Conservation (phyloP, 2,113 vertebrate genomes). For the Monarcha castaneiventris region DNA sequence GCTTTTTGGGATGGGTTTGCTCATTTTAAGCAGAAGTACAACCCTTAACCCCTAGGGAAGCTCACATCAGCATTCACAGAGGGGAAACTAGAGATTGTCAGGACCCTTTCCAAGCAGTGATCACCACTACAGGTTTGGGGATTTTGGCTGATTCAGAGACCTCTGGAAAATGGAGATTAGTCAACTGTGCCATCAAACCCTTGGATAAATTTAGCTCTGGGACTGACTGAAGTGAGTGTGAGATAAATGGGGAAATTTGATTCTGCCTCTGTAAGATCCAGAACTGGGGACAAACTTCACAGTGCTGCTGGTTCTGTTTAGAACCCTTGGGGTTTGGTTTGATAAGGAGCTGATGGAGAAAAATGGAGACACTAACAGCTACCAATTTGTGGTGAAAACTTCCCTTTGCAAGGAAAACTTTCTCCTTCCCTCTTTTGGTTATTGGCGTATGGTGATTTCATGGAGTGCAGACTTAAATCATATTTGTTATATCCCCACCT, state of each 20-base stretch:
- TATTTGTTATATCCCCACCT: accelerated
- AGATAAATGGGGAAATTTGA: not conserved
- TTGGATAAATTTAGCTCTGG: not conserved
- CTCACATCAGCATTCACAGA: not conserved
- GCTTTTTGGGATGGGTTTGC: not conserved
- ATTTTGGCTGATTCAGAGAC: not conserved
- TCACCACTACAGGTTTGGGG: accelerated
- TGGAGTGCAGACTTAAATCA: accelerated
- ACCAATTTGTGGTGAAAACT: not conserved
- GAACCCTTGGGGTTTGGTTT: not conserved
- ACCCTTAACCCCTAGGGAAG: not conserved
- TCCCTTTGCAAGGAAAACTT: not conserved
- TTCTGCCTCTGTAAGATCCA: not conserved
- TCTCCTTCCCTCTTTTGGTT: not conserved
- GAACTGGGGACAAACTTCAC: not conserved
- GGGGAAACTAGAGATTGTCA: not conserved
- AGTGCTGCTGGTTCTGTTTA: not conserved
- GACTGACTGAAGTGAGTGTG: not conserved
- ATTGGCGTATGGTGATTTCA: not conserved
- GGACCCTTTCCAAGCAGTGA: not conserved
- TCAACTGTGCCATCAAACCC: not conserved
- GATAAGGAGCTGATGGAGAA: not conserved
- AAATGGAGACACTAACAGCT: not conserved
- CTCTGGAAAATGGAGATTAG: not conserved
- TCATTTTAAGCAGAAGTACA: not conserved